Percentiles rank a stretch among this genome's conserved stretches.
These are phyloP conservation scores for Morelia viridis DNA, from an alignment of 2,797 vertebrate species.

Conservation along the genomic window DNA sequence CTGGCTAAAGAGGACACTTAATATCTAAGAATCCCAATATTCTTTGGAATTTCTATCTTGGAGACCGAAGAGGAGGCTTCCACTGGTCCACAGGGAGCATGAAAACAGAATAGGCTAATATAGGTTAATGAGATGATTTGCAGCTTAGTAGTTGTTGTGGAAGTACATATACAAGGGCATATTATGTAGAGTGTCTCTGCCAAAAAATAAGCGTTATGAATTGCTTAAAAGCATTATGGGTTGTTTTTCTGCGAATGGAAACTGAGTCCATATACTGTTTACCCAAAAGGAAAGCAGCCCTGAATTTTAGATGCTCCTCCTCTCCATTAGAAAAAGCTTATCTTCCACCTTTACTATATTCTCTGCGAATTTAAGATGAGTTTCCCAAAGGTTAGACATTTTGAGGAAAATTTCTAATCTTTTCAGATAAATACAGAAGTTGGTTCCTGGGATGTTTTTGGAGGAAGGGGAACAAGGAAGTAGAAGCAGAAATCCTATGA, in stretches of 20 bases:
- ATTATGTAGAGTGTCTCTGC: not conserved
- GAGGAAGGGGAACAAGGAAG: not conserved
- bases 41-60: not conserved
- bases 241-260: not conserved
- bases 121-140: not conserved
- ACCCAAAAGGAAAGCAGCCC: not conserved
- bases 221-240: not conserved
- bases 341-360: not conserved
- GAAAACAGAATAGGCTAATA: not conserved
- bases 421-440: not conserved
- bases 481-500: not conserved
- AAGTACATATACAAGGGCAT: not conserved
- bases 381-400: not conserved
- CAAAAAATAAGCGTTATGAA: not conserved
- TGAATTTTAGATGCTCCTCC: not conserved
- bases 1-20: not conserved
- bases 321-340: not conserved
- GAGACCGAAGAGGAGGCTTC: not conserved
- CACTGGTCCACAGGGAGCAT: not conserved
- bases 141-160: not conserved
- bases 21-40: not conserved
- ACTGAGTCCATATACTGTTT: not conserved
- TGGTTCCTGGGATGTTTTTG: not conserved
- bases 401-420: not conserved
- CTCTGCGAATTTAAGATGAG: not conserved